Conservation (phyloP, 1,140 invertebrate species). For the Orussus abietinus region DNA sequence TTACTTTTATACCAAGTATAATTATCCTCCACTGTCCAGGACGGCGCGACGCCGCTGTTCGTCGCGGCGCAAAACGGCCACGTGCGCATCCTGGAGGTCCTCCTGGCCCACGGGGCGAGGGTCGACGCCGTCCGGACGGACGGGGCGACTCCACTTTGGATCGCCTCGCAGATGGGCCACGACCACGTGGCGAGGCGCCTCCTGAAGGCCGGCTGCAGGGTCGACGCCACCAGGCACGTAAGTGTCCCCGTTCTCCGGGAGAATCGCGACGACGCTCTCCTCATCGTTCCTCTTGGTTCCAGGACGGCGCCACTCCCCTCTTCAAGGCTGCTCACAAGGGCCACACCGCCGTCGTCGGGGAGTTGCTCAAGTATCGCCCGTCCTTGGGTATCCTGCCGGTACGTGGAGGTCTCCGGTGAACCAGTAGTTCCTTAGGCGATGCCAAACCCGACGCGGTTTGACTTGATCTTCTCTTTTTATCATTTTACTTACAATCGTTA, state of each 20-base stretch:
- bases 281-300: conserved; percentile 39
- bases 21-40: conserved; percentile 60
- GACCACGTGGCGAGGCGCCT: conserved; percentile 75
- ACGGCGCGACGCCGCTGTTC: conserved; percentile 83
- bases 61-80: conserved; percentile 90
- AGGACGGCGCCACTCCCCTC: conserved; percentile 87
- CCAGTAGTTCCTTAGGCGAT: conserved; percentile 10
- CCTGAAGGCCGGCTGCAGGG: conserved; percentile 70
- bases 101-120: conserved; percentile 67
- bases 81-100: conserved; percentile 64
- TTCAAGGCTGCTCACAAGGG: conserved; percentile 94
- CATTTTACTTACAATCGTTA: too few relatives aligned
- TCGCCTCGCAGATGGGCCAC: conserved; percentile 90
- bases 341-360: conserved; percentile 78
- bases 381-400: conserved; percentile 77
- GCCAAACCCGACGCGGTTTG: too few relatives aligned
- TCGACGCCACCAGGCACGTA: conserved; percentile 78
- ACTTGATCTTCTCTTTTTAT: too few relatives aligned
- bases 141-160: conserved; percentile 87
- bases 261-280: too few relatives aligned
- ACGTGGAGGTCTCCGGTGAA: conserved; percentile 36
- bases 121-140: conserved; percentile 71
- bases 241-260: conserved; percentile 29
- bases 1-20: neutral
- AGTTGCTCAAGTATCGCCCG: conserved; percentile 79